Evolutionary conservation across 2,888 invertebrate species (phyloP), one percentile per base, ranked within the genome.

Genomic region (Bimastos eiseni): DNA sequence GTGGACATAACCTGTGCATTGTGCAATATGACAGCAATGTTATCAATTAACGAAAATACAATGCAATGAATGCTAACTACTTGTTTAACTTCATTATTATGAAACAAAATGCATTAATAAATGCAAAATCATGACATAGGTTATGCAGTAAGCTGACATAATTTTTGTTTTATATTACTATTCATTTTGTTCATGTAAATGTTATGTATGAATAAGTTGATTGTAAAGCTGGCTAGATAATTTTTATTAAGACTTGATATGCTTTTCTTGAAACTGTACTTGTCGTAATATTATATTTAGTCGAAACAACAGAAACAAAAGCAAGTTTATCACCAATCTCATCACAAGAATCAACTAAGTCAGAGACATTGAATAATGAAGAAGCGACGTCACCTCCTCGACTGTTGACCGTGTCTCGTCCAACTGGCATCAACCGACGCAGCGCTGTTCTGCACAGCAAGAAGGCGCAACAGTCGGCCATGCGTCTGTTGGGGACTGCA

Each of bases 381-480:
- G 70, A 70, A n/a, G 17, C 30, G n/a, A n/a, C 30, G 1, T 8
- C 24, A 24, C 4, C 70, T 0, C 70, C 30, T n/a, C 17, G n/a
- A n/a, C 70, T n/a, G n/a, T 1, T 8, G 30, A 30, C 70, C 70
- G 13, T 70, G 70, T 70, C 86, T 86, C 37, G 37, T 2, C 96
- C 96, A 0, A 95, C 96, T 8, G 96, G 96, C 21, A 97, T 97
- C 17, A 97, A 97, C 94, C 95, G 97, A 44, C 94, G 97, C 93
- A 97, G 97, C 37, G 97, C 97, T n/a, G 97, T 97, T 41, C 95
- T 97, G 49, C 97, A 97, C 93, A 97, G 97, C 21, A 96, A 97
- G 89, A 92, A 92, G 70, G 89, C 88, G 6, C 83, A n/a, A 84
- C 84, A 33, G 37, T n/a, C 84, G n/a, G 36, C 84, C 34, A 36